A percentile compares a stretch with the other conserved stretches of the same genome.
Evolutionary conservation across 2,888 invertebrate genomes (phyloP).

Genomic region (Drosophila testacea): DNA sequence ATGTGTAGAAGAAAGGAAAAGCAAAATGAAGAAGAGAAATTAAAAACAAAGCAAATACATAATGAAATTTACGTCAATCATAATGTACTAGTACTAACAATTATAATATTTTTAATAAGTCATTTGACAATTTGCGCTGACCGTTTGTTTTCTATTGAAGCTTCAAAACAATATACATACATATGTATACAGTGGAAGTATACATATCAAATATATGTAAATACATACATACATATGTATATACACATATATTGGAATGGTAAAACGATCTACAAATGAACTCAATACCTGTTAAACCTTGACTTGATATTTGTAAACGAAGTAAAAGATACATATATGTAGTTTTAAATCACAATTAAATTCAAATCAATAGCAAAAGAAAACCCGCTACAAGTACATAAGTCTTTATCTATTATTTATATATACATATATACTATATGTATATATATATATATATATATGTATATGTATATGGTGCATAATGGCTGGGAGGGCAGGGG

Average conservation of each 20-base stretch:
- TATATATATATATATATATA: background rate
- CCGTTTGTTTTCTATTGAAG: conserved; percentile 15
- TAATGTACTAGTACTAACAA: conserved; percentile 3
- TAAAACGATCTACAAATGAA: conserved; percentile 41
- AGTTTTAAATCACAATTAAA: background rate
- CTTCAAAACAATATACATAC: conserved; percentile 19
- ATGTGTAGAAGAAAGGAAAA: conserved; percentile 14
- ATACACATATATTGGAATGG: background rate
- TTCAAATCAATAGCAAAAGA: conserved; percentile 2
- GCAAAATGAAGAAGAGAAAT: conserved; percentile 1
- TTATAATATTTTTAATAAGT: conserved; percentile 6
- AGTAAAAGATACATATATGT: background rate
- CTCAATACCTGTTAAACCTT: conserved; percentile 15
- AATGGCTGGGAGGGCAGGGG: conserved; percentile 22
- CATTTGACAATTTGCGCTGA: conserved; percentile 10
- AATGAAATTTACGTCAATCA: conserved; percentile 16
- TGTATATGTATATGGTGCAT: conserved; percentile 34
- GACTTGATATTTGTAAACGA: conserved; percentile 1
- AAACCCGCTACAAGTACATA: conserved; percentile 19
- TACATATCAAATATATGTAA: background rate
- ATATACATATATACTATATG: conserved; percentile 1
- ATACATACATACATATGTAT: background rate
- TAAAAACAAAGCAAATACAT: conserved; percentile 3
- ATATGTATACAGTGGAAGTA: too few species aligned
- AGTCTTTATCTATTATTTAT: conserved; percentile 21